Base-by-base conservation (phyloP, 2,888 invertebrate genomes). In the Crepidodera aurea region DNA sequence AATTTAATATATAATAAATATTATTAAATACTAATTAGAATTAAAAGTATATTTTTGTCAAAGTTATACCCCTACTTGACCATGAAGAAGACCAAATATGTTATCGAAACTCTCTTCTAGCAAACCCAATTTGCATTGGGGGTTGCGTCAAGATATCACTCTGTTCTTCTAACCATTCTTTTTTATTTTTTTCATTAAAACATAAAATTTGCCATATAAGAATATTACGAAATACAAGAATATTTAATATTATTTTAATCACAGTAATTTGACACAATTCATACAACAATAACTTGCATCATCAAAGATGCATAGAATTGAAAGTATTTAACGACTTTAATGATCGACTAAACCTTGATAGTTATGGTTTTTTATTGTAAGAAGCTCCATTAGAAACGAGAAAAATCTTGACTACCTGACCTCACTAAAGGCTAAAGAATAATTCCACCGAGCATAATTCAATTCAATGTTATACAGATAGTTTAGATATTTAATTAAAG, bases 371-470 rank as follows among this genome's bases (percentile, higher is more conserved):
- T 44, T 44, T 7, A 4, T 44, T 22, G 2, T 10, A 22, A 32
- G 32, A 55, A 29, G 44, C 29, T 37, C 29, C 16, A 44, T 44
- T 44, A 44, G 32, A 44, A 42, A 32, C 29, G 19, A 55, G 55
- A 44, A 56, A 32, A 46, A 56, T 44, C 44, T 44, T 37, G 12
- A 46, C 32, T 55, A 55, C 42, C 29, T 56, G 34, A 56, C 46
- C 22, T 56, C 46, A 34, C 19, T 51, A 34, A 46, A 56, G 46
- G 56, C 44, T 56, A 13, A 15, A 27, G 8, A 34, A 46, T 46
- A 34, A 19, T 56, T n/a, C 32, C 16, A 40, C n/a, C 15, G 25
- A 53, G 25, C 18, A 15, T 29, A 18, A 44, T 25, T 13, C 27
- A 19, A 7, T 42, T 42, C 8, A 18, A 16, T 13, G 42, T 16